Conservation (phyloP, 2,797 vertebrate genomes). For the Florisuga fusca region DNA sequence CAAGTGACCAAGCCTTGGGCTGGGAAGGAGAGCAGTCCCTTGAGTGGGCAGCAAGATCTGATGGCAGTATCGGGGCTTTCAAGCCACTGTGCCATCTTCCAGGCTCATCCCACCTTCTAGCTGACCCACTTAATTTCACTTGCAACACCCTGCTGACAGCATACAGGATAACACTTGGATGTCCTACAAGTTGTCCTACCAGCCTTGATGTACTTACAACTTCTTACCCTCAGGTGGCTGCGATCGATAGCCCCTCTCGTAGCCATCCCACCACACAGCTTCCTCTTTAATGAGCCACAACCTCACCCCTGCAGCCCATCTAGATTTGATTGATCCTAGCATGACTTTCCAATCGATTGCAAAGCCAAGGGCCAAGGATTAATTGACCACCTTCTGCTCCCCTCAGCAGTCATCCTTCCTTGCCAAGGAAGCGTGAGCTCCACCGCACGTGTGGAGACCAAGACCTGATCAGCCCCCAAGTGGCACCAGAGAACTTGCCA, state of each 20-base stretch:
- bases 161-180: not conserved
- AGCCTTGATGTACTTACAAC: not conserved
- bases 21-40: not conserved
- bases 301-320: not conserved
- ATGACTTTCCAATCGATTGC: not conserved
- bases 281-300: conserved; percentile 6
- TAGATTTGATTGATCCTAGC: not conserved
- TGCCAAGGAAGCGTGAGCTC: not conserved
- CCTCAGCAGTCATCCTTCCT: not conserved
- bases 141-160: not conserved
- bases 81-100: not conserved
- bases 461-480: not conserved
- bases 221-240: not conserved
- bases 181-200: not conserved
- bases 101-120: accelerated
- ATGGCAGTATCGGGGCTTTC: not conserved
- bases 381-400: conserved; percentile 25
- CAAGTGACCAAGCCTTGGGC: not conserved
- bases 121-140: not conserved
- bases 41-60: not conserved
- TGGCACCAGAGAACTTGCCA: not conserved
- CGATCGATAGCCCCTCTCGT: not conserved
- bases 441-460: accelerated
- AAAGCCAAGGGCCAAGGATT: not conserved
- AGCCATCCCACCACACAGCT: not conserved